Conservation (phyloP, 2,888 invertebrate species). For the Nemapogon koenigi region DNA sequence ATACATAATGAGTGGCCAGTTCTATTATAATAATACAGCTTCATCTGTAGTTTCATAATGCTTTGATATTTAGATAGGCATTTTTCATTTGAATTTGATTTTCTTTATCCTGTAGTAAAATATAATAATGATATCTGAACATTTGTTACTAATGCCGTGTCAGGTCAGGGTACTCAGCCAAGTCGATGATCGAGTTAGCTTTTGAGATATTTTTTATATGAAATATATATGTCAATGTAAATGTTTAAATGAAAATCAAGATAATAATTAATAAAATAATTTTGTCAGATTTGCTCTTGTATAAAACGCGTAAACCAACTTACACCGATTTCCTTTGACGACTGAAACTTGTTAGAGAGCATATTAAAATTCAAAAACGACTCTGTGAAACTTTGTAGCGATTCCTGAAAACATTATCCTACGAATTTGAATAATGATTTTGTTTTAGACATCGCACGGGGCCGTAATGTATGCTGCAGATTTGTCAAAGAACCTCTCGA, state of each 20-base stretch:
- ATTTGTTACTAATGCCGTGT: too few relatives aligned
- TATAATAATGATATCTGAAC: too few relatives aligned
- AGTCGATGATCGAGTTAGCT: too few relatives aligned
- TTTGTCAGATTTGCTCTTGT: conserved; percentile 26
- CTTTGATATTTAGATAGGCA: too few relatives aligned
- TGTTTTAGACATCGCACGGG: conserved; percentile 44
- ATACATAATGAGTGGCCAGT: too few relatives aligned
- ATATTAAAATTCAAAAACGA: conserved; percentile 66
- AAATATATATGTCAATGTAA: too few relatives aligned
- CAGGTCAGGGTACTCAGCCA: too few relatives aligned
- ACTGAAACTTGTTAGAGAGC: conserved; percentile 60
- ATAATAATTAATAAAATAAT: not conserved
- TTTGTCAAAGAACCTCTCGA: not conserved
- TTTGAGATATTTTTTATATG: too few relatives aligned
- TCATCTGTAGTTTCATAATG: too few relatives aligned
- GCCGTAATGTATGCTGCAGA: conserved; percentile 32
- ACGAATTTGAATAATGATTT: conserved; percentile 62
- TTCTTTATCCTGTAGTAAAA: too few relatives aligned
- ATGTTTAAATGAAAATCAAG: not conserved
- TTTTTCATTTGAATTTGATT: too few relatives aligned
- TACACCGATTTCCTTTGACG: conserved; percentile 56
- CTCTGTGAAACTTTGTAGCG: conserved; percentile 50
- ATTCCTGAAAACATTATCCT: conserved; percentile 63
- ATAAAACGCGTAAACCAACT: conserved; percentile 20
- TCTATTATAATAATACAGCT: too few relatives aligned